Evolutionary conservation across 2,888 invertebrate genomes (phyloP).

Genomic region (Mythimna lalbum): DNA sequence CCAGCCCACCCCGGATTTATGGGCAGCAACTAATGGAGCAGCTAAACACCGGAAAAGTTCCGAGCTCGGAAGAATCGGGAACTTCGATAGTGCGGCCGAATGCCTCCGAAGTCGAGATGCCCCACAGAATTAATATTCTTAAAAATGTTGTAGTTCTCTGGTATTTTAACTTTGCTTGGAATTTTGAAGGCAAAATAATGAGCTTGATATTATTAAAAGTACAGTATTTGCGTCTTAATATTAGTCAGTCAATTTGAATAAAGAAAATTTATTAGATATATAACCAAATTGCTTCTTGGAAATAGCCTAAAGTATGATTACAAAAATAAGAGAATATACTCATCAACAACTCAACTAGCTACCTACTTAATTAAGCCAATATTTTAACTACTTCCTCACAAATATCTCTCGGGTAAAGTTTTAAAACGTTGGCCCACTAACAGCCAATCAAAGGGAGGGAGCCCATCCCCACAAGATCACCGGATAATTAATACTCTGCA

Average conservation of each 20-base stretch:
- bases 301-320: too few relatives aligned
- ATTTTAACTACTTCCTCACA: not conserved
- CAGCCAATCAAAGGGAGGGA: constrained; percentile 53
- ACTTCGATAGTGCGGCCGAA: constrained; percentile 43
- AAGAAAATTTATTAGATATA: not conserved
- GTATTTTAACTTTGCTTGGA: constrained; percentile 20
- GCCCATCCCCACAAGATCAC: constrained; percentile 40
- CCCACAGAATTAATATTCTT: constrained; percentile 33
- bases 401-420: constrained; percentile 20
- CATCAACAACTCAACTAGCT: not conserved
- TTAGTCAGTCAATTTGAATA: not conserved
- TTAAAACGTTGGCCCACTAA: constrained; percentile 40
- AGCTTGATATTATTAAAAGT: too few relatives aligned
- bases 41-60: constrained; percentile 58
- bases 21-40: constrained; percentile 56
- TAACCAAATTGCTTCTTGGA: too few relatives aligned
- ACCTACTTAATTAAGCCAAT: not conserved
- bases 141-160: not conserved
- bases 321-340: not conserved
- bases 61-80: constrained; percentile 52
- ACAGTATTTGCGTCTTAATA: constrained; percentile 4
- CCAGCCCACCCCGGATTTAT: constrained; percentile 49
- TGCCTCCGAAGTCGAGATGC: constrained; percentile 6
- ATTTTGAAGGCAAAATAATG: not conserved
- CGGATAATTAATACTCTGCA: constrained; percentile 45